phyloP scores from a whole-genome alignment of 2,113 vertebrate species.

The Tretioscincus oriximinensis region DNA sequence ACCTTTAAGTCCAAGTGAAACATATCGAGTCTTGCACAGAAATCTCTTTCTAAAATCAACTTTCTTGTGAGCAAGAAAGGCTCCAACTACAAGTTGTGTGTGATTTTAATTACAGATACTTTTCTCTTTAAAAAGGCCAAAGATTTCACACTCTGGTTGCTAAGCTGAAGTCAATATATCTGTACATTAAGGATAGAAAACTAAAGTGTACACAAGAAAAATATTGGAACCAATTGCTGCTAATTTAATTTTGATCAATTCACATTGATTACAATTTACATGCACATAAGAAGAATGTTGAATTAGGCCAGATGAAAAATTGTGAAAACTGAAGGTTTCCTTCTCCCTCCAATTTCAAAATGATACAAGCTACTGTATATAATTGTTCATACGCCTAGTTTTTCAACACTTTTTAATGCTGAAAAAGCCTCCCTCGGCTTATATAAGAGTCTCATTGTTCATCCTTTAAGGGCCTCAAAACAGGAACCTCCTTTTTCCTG shows the following conservation, averaged over 20 bases:
- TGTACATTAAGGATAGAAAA: conserved; percentile 85
- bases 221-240: conserved; percentile 93
- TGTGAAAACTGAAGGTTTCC: conserved; percentile 29
- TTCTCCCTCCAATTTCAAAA: conserved; percentile 20
- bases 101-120: conserved; percentile 99
- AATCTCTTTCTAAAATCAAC: conserved; percentile 70
- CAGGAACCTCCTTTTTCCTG: too few relatives aligned
- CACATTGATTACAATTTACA: conserved; percentile 93
- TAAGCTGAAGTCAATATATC: conserved; percentile 96
- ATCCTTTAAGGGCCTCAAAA: too few relatives aligned
- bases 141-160: conserved; percentile 84
- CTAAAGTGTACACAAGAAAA: conserved; percentile 84
- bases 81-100: conserved; percentile 80
- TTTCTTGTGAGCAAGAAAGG: conserved; percentile 72
- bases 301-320: conserved; percentile 49
- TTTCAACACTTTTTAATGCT: too few relatives aligned
- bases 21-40: conserved; percentile 29
- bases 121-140: conserved; percentile 82
- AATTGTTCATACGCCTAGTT: too few relatives aligned
- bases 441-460: too few relatives aligned
- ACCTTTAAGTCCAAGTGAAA: conserved; percentile 65
- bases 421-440: too few relatives aligned
- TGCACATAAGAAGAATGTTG: conserved; percentile 80
- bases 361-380: neutral
- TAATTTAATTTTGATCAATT: conserved; percentile 94